A percentile compares a stretch with the other conserved stretches of the same genome.
Evolutionary conservation across 2,888 invertebrate species (phyloP).

Genomic region (Xestia c-nigrum): DNA sequence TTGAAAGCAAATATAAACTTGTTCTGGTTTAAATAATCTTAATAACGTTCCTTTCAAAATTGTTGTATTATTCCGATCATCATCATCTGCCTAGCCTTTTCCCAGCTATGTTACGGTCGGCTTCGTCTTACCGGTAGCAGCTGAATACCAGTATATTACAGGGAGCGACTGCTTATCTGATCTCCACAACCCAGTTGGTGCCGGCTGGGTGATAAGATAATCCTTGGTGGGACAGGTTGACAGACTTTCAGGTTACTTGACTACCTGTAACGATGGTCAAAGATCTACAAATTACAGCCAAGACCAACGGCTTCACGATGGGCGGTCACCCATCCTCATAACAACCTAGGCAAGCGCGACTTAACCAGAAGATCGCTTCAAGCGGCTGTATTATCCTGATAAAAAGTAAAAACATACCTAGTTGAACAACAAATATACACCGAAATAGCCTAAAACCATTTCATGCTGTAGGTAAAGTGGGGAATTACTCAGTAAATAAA

Average conservation of each 20-base stretch:
- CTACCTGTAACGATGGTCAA: no score
- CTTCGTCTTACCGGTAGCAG: no score
- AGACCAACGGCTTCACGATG: no score
- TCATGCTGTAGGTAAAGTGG: constrained; percentile 58
- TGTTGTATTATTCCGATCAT: not conserved
- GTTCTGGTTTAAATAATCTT: constrained; percentile 36
- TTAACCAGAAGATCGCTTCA: not conserved
- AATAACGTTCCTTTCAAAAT: constrained; percentile 7
- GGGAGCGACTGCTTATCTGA: no score
- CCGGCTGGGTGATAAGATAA: no score
- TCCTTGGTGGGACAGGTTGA: no score
- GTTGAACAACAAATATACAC: constrained; percentile 31
- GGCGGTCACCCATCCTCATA: not conserved
- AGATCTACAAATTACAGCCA: no score
- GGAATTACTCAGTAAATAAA: constrained; percentile 87
- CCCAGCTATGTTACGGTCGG: not conserved
- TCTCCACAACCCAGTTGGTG: no score
- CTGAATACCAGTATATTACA: no score
- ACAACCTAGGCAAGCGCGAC: not conserved
- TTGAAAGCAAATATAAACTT: constrained; percentile 52
- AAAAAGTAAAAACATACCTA: constrained; percentile 10
- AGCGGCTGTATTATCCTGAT: not conserved
- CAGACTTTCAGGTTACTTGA: no score
- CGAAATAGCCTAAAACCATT: constrained; percentile 43
- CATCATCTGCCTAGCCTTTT: not conserved